These are phyloP conservation scores for Hyles lineata DNA, from an alignment of 2,888 invertebrate species.

Conservation along the genomic window DNA sequence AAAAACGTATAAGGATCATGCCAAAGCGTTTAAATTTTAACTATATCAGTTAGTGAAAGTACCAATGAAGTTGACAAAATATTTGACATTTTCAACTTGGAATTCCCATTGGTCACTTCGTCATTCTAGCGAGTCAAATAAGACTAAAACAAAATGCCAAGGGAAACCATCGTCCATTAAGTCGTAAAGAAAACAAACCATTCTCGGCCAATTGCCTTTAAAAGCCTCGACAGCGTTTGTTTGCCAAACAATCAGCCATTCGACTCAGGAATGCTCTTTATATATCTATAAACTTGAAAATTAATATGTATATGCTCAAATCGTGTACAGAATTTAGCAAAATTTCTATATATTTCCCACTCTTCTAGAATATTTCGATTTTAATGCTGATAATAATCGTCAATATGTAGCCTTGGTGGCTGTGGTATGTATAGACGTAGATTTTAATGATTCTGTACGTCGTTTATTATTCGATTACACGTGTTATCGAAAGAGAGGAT, in stretches of 20 bases:
- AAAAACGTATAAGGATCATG: not conserved
- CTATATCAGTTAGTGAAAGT: not conserved
- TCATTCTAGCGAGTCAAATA: not conserved
- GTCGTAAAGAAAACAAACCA: slow-evolving; percentile 24
- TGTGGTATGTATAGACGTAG: slow-evolving; percentile 65
- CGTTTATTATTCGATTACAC: slow-evolving; percentile 30
- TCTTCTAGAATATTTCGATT: slow-evolving; percentile 58
- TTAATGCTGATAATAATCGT: slow-evolving; percentile 59
- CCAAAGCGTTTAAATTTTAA: not conserved
- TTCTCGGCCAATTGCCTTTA: slow-evolving; percentile 11
- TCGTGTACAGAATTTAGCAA: slow-evolving; percentile 64
- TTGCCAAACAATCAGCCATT: slow-evolving; percentile 13
- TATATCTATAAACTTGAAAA: not conserved
- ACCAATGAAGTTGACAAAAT: not conserved
- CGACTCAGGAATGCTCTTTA: not conserved
- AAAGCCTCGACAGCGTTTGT: slow-evolving; percentile 15
- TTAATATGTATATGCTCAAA: slow-evolving; percentile 64
- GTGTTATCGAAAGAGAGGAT: not conserved
- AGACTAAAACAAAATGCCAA: not conserved
- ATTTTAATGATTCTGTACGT: slow-evolving; percentile 38
- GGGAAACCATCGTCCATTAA: not conserved
- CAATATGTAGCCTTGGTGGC: slow-evolving; percentile 69
- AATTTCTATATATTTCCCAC: slow-evolving; percentile 56
- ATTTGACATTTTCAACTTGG: not conserved
- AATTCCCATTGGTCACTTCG: not conserved